Percentiles rank a stretch among this genome's conserved stretches.
These are phyloP conservation scores for Oreortyx pictus DNA, from an alignment of 2,797 vertebrate genomes.

Conservation along the genomic window DNA sequence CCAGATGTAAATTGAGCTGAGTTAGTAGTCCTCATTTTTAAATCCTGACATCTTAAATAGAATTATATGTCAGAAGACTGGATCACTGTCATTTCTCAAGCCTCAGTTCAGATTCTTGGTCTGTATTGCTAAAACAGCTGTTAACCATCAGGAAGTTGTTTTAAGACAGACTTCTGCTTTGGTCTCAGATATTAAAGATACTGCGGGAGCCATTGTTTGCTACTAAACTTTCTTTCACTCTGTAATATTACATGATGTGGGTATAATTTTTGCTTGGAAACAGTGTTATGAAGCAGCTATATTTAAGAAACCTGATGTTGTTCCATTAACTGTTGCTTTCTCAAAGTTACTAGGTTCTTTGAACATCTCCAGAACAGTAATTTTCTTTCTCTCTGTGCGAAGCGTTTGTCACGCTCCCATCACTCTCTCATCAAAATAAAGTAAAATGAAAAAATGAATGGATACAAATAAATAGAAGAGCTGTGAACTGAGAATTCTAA, in stretches of 20 bases:
- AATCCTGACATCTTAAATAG: conserved; percentile 6
- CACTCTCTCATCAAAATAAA: neutral
- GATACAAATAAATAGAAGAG: neutral
- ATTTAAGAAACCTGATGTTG: neutral
- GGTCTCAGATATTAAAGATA: neutral
- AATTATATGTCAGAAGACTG: conserved; percentile 23
- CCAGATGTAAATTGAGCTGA: neutral
- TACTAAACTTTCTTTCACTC: neutral
- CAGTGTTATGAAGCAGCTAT: neutral
- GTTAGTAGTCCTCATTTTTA: neutral
- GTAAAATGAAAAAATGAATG: neutral
- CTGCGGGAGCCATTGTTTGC: neutral
- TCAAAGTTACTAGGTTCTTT: neutral
- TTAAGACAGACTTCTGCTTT: neutral
- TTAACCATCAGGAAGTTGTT: neutral
- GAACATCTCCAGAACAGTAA: neutral
- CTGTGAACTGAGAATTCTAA: neutral
- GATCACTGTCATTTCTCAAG: conserved; percentile 16
- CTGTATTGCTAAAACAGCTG: neutral
- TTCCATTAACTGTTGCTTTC: neutral
- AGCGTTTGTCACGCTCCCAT: neutral
- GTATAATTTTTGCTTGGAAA: neutral
- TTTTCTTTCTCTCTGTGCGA: neutral
- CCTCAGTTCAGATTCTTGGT: neutral
- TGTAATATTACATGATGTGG: neutral